phyloP scores from a whole-genome alignment of 2,888 invertebrate species.

The Gymnosoma rotundatum region DNA sequence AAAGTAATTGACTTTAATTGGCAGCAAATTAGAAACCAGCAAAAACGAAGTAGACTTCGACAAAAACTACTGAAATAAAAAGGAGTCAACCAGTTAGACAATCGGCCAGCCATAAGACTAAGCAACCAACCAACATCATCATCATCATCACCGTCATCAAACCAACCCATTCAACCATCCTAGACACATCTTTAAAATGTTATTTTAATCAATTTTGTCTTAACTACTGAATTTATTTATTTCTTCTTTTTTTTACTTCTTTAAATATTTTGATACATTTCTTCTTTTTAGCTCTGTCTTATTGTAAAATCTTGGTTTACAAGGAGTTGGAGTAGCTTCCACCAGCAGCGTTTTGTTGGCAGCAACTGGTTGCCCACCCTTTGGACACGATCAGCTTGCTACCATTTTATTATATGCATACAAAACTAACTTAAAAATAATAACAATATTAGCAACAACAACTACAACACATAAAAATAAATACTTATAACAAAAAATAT shows the following conservation, averaged over 20 bases:
- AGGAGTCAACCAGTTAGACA: conserved; percentile 39
- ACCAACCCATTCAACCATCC: conserved; percentile 33
- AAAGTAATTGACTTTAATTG: conserved; percentile 64
- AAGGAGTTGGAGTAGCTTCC: conserved; percentile 65
- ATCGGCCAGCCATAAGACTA: background rate
- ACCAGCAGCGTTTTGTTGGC: conserved; percentile 69
- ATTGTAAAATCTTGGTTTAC: conserved; percentile 65
- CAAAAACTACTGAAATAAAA: conserved; percentile 24
- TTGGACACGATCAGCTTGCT: conserved; percentile 70
- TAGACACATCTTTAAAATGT: conserved; percentile 67
- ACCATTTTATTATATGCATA: conserved; percentile 68
- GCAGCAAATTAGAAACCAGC: conserved; percentile 52
- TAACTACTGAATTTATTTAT: conserved; percentile 69
- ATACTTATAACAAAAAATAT: conserved; percentile 6
- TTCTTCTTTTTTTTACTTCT: conserved; percentile 3
- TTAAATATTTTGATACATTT: conserved; percentile 1
- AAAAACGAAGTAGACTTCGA: conserved; percentile 2
- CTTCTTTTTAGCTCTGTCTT: conserved; percentile 44
- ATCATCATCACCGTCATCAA: background rate
- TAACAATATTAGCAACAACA: conserved; percentile 42
- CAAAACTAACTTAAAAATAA: conserved; percentile 19
- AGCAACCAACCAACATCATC: conserved; percentile 17
- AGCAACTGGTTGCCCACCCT: conserved; percentile 71
- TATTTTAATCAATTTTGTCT: conserved; percentile 68
- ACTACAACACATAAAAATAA: background rate